phyloP scores from a whole-genome alignment of 1,140 invertebrate species.

The Trigoniulus corallinus region DNA sequence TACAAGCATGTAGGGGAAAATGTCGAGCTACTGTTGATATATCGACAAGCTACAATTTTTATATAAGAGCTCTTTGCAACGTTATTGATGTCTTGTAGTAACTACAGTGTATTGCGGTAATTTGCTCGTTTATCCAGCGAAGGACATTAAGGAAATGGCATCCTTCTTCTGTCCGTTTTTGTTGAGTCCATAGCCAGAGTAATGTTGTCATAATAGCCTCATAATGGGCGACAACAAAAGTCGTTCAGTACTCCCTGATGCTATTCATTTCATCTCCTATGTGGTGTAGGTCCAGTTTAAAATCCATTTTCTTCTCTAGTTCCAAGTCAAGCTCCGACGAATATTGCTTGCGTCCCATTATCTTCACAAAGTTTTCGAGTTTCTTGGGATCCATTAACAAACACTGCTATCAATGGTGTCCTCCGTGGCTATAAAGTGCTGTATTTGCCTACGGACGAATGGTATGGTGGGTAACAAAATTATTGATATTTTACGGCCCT shows the following conservation, averaged over 20 bases:
- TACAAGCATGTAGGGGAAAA: too few species aligned
- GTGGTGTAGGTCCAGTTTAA: background rate
- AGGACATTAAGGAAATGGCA: too few species aligned
- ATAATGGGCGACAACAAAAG: background rate
- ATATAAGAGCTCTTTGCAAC: too few species aligned
- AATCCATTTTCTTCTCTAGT: slow-evolving; percentile 36
- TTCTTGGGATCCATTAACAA: slow-evolving; percentile 78
- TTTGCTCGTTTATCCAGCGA: too few species aligned
- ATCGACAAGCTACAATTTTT: too few species aligned
- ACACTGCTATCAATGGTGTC: slow-evolving; percentile 77
- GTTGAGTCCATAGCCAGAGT: too few species aligned
- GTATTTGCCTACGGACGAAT: slow-evolving; percentile 76
- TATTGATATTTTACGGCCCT: background rate
- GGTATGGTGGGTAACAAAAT: slow-evolving; percentile 55
- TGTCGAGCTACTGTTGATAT: too few species aligned
- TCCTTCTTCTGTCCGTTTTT: too few species aligned
- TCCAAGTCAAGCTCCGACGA: slow-evolving; percentile 80
- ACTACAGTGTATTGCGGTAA: too few species aligned
- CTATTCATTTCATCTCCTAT: background rate
- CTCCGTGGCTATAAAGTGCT: slow-evolving; percentile 94
- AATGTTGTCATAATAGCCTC: too few species aligned
- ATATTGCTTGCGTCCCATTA: slow-evolving; percentile 73
- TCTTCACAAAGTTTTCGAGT: slow-evolving; percentile 85
- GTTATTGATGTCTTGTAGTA: too few species aligned
- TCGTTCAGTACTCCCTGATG: background rate